Evolutionary conservation across 2,797 vertebrate species (phyloP).

Genomic region (Phrynocephalus vlangalii): DNA sequence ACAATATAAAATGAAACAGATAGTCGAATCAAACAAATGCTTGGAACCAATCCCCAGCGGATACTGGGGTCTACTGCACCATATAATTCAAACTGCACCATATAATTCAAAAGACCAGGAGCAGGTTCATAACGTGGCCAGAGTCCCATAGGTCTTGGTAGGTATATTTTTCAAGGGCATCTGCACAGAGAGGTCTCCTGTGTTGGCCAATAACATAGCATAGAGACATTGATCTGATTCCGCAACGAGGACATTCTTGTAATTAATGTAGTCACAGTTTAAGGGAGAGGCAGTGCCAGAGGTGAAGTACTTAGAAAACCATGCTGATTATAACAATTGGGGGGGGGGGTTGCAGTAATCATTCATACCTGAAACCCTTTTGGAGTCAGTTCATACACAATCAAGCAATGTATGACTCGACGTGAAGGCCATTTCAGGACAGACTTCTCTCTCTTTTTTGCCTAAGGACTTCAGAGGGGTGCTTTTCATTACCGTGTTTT

Average conservation of each 20-base stretch:
- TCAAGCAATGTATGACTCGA: background rate
- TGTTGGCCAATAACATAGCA: background rate
- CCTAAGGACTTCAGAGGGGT: background rate
- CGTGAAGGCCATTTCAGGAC: slow-evolving; percentile 2
- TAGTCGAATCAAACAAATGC: no score
- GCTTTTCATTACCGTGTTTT: background rate
- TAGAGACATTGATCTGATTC: background rate
- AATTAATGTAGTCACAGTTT: no score
- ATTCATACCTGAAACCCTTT: background rate
- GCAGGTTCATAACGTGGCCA: background rate
- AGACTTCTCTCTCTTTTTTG: background rate
- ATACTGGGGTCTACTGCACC: no score
- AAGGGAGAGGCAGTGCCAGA: background rate
- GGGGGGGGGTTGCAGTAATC: no score
- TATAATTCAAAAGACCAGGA: background rate
- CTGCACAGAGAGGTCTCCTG: background rate
- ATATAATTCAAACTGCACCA: no score
- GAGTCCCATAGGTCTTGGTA: background rate
- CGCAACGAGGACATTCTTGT: background rate
- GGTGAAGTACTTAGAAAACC: background rate
- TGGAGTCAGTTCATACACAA: background rate
- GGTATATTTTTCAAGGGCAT: background rate
- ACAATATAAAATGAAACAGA: no score
- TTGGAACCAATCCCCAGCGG: no score
- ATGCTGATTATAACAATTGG: background rate